These are phyloP conservation scores for Drosophila gaucha DNA, from an alignment of 2,888 invertebrate species.

Conservation along the genomic window DNA sequence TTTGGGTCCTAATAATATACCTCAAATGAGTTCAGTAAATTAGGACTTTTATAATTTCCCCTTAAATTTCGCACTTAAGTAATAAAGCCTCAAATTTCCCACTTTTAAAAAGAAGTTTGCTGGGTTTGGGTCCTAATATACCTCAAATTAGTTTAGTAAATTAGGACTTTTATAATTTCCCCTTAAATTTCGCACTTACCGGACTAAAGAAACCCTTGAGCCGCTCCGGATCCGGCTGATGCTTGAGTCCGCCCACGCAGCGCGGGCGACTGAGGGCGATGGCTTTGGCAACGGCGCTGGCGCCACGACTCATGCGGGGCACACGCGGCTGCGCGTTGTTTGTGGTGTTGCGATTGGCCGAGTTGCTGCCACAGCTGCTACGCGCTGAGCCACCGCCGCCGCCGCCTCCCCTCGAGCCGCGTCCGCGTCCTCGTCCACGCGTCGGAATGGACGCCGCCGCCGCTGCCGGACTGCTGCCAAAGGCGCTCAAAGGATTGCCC, in stretches of 20 bases:
- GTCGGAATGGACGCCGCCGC: slow-evolving; percentile 1
- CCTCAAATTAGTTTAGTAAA: no score
- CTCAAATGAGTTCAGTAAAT: no score
- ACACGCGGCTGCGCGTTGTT: slow-evolving; percentile 68
- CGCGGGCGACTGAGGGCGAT: slow-evolving; percentile 81
- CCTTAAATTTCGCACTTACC: slow-evolving; percentile 74
- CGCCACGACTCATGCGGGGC: slow-evolving; percentile 81
- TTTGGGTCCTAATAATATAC: no score
- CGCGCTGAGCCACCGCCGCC: slow-evolving; percentile 41
- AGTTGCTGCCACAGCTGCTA: slow-evolving; percentile 18
- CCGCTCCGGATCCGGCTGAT: slow-evolving; percentile 82
- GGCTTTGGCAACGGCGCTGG: slow-evolving; percentile 82
- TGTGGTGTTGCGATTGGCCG: slow-evolving; percentile 15
- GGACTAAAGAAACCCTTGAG: slow-evolving; percentile 83
- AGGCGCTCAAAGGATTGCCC: slow-evolving; percentile 32
- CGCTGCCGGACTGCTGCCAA: slow-evolving; percentile 18
- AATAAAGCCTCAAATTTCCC: no score
- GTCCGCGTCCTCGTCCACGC: slow-evolving; percentile 76
- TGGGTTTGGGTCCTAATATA: no score
- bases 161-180: background rate
- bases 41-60: background rate
- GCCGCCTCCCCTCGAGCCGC: slow-evolving; percentile 60
- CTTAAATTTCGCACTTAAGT: slow-evolving; percentile 68
- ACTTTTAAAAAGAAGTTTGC: no score
- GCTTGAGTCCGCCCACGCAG: slow-evolving; percentile 83